Conservation (phyloP, 1,140 invertebrate species). For the Cotesia typhae region DNA sequence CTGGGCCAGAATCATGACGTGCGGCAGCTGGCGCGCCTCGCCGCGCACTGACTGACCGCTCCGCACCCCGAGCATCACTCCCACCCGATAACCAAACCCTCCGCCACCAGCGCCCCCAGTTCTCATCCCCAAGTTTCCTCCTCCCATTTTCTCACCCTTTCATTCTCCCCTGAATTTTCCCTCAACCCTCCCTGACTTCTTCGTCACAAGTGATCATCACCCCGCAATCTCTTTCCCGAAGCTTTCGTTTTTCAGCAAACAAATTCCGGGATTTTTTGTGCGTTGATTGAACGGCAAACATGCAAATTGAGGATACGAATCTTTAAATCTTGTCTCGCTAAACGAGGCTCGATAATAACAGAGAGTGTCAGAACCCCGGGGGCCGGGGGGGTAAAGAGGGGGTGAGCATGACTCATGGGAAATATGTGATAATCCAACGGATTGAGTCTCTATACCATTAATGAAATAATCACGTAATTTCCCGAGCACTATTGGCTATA, state of each 20-base stretch:
- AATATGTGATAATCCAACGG: constrained; percentile 30
- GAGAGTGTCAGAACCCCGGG: not conserved
- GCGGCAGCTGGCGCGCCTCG: constrained; percentile 63
- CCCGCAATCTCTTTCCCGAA: too few species aligned
- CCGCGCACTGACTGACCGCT: constrained; percentile 59
- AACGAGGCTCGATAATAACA: not conserved
- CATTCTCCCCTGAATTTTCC: not conserved
- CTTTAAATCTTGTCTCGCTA: too few species aligned
- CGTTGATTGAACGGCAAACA: not conserved
- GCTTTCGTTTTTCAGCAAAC: too few species aligned
- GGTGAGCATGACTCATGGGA: constrained; percentile 20
- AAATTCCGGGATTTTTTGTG: too few species aligned
- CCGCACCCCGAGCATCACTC: constrained; percentile 47
- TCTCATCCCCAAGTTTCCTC: constrained; percentile 1
- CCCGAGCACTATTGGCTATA: constrained; percentile 31
- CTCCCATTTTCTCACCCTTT: constrained; percentile 12
- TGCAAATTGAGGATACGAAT: not conserved
- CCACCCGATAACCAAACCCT: constrained; percentile 2
- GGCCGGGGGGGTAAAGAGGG: constrained; percentile 8
- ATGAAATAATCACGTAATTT: constrained; percentile 44
- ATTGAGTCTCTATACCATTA: constrained; percentile 37
- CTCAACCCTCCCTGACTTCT: constrained; percentile 18
- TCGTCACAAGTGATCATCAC: too few species aligned
- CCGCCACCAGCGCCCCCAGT: not conserved
- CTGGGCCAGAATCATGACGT: constrained; percentile 62